A percentile compares a stretch with the other conserved stretches of the same genome.
phyloP scores from a whole-genome alignment of 2,797 vertebrate genomes.

The Typhlichthys eigenmanni region DNA sequence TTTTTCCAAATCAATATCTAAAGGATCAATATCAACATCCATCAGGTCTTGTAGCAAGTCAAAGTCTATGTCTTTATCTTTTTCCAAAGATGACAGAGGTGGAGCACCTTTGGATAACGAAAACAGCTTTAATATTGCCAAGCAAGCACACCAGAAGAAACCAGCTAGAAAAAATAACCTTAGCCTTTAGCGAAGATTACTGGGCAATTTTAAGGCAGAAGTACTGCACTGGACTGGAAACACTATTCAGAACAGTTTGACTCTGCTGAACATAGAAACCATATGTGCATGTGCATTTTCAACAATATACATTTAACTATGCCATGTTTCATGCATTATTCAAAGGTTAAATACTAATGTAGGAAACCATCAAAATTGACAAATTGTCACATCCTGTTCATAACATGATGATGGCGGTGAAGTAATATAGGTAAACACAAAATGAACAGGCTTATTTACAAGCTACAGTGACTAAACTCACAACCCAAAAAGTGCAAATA shows the following conservation, averaged over 20 bases:
- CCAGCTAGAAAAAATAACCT: slow-evolving; percentile 46
- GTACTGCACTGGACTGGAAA: too few relatives aligned
- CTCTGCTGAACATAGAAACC: background rate
- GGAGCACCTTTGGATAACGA: slow-evolving; percentile 90
- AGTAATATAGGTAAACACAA: background rate
- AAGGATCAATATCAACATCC: slow-evolving; percentile 99
- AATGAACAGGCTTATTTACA: slow-evolving; percentile 1
- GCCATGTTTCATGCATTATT: background rate
- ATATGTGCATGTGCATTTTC: too few relatives aligned
- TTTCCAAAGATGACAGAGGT: slow-evolving; percentile 97
- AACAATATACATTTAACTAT: too few relatives aligned
- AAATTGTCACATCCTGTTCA: background rate
- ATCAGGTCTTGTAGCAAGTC: slow-evolving; percentile 98
- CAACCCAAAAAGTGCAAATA: slow-evolving; percentile 10
- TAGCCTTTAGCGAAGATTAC: slow-evolving; percentile 40
- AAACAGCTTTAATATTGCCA: slow-evolving; percentile 80
- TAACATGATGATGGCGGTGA: background rate
- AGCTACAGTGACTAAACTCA: slow-evolving; percentile 32
- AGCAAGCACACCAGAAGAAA: slow-evolving; percentile 60
- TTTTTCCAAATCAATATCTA: slow-evolving; percentile 99
- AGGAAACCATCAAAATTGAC: background rate
- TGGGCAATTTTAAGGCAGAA: slow-evolving; percentile 59
- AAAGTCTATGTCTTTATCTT: slow-evolving; percentile 99
- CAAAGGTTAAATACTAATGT: slow-evolving; percentile 5
- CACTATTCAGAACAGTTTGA: slow-evolving; percentile 10